Evolutionary conservation across 2,888 invertebrate species (phyloP), one percentile per base, ranked within the genome.

Genomic region (Uloborus plumipes): DNA sequence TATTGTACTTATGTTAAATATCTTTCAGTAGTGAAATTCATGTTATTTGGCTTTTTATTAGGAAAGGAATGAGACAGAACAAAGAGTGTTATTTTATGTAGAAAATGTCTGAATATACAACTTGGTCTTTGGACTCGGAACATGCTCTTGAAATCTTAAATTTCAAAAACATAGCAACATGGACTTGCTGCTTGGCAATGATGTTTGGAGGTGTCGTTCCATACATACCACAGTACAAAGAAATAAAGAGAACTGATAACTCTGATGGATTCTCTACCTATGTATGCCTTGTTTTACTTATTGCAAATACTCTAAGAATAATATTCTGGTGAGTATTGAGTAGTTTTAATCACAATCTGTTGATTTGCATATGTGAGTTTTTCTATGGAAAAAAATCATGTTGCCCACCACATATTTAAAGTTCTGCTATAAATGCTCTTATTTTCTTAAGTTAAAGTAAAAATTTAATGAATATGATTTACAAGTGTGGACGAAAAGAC

Each of bases 241-340:
- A 99, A 90, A 99, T 99, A 84, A 94, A 93, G 88, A 92, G 91
- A 87, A 94, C 95, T 51, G 94, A 95, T 89, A 97, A 98, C 91
- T 94, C 97, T 18, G 97, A 98, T 87, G 99, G 99, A 15, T 99
- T 99, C 90, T 99, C 99, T 0, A 91, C 97, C 65, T 95, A 96
- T 89, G 99, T 99, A 72, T 99, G 99, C 89, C 92, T 99, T 86
- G 95, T 97, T 31, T 92, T 99, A 75, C 91, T 99, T 67, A 92
- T 98, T 88, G 99, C 99, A 84, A 99, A 99, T 89, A 98, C 96
- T 75, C 91, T 99, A 85, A 93, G 99, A 88, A 98, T 99, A 89
- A 91, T 98, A 88, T 99, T 99, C 91, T 99, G 99, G 99, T 99
- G 91, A 91, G 93, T 91, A 85, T 50, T 73, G 66, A 20, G 0